Evolutionary conservation across 2,113 vertebrate species (phyloP), one percentile per base, ranked within the genome.

Genomic region (Tricholaema leucomelas): DNA sequence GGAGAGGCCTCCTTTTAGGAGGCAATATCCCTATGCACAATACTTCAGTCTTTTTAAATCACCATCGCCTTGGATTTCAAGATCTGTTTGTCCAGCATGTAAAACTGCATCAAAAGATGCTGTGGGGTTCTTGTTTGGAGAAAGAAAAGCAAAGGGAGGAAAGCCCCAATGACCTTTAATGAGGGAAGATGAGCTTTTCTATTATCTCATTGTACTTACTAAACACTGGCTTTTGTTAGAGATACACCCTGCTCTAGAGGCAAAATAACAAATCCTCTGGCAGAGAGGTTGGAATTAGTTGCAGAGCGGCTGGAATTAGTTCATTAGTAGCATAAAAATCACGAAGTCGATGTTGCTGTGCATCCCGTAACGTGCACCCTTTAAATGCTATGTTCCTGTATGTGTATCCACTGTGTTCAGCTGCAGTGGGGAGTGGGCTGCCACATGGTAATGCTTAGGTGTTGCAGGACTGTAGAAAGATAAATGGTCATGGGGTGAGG

Each of bases 11-110:
- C 35, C 60, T 66, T 6, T 59, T 30, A 55, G 14, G 17, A 70
- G 7, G 20, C 25, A 81, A 4, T 42, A 67, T 54, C n/a, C 13
- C 20, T 19, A 7, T 1, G 0, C n/a, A 4, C 8, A 30, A 0
- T 64, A 25, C 48, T 77, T 52, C n/a, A 70, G 46, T 7, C 0
- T 0, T 52, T 87, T 59, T 46, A 36, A 58, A 33, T 87, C 25
- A n/a, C 20, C 7, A 8, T 3, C 2, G 8, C 3, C 84, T 71
- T 91, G 73, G 35, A 91, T 65, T 52, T 90, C 2, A 1, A 13
- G 20, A 63, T 88, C 35, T 5, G 3, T 63, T 70, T 76, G 40
- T 36, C 74, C 48, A 64, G 10, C 5, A 2, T 16, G 8, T 61
- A 35, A 59, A 92, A 33, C 13, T 14, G 6, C 35, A 40, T 92